Conservation (phyloP, 37 sponge, comb jelly and placozoan genomes). For the Tethya wilhelma region DNA sequence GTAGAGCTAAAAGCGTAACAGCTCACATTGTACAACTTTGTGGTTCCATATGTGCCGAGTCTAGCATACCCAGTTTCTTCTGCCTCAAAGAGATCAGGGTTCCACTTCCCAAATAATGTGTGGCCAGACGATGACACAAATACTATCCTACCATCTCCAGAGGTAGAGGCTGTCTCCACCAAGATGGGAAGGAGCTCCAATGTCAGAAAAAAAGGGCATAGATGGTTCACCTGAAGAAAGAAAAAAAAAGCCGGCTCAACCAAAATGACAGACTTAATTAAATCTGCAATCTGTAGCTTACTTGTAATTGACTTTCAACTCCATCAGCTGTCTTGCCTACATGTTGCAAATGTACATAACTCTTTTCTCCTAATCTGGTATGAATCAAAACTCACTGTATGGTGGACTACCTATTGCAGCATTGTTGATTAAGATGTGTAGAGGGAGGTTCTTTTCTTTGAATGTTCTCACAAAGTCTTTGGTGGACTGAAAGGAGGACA, state of each 20-base stretch:
- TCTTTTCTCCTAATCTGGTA: no score
- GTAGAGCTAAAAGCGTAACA: slow-evolving; percentile 24
- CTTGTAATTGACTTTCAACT: slow-evolving; percentile 68
- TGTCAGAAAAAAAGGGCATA: slow-evolving; percentile 69
- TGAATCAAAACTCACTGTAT: slow-evolving; percentile 36
- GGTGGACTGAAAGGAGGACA: slow-evolving; percentile 69
- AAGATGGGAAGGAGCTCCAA: slow-evolving; percentile 78
- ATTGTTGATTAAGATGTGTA: slow-evolving; percentile 86
- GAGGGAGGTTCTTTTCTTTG: slow-evolving; percentile 68
- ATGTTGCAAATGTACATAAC: no score
- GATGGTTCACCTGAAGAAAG: slow-evolving; percentile 78
- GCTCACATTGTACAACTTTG: slow-evolving; percentile 18
- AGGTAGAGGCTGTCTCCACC: slow-evolving; percentile 37
- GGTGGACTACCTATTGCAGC: slow-evolving; percentile 69
- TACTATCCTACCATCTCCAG: slow-evolving; percentile 73
- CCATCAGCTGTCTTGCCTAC: slow-evolving; percentile 56
- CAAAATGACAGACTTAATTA: no score
- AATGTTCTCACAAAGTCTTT: slow-evolving; percentile 63
- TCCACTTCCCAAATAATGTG: no score
- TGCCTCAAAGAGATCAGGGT: no score
- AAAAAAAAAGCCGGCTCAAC: not conserved
- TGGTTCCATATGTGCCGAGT: no score
- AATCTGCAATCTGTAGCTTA: slow-evolving; percentile 16
- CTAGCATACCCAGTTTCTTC: no score
- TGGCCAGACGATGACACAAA: no score